Base-by-base conservation (phyloP, 2,113 vertebrate genomes). In the Neodon shergylaensis region DNA sequence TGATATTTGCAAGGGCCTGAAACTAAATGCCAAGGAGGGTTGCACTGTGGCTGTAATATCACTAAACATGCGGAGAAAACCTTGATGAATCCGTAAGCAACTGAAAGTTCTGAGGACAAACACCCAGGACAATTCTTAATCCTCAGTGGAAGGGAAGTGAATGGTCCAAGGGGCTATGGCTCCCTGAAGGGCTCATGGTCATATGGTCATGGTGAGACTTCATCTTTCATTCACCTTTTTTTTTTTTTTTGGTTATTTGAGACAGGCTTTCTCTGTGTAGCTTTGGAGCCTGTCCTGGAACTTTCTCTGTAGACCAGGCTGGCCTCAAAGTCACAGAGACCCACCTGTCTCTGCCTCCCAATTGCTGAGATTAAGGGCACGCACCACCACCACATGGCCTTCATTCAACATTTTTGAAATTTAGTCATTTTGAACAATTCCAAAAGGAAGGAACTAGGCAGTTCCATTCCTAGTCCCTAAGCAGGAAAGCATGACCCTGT, bases 111-210 rank as follows among this genome's bases (percentile, higher is more conserved):
- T 76, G 3, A 14, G 24, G 70, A 49, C n/a, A 65, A 19, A 58
- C 16, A 13, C 4, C 0, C 2, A 11, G 36, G 3, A 12, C 0
- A 7, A 13, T n/a, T 2, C 12, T 10, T 39, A 39, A 44, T 10
- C 73, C 22, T 65, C 1, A 28, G 49, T 0, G 8, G 28, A 33
- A 49, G 47, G 52, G 6, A 31, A 4, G 11, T 1, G 1, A 2
- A 4, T 8, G 10, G 10, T 44, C 22, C 22, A 2, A 7, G 24
- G 61, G 13, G 7, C 8, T 39, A 54, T 9, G 61, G 36, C 8
- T 26, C 13, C 19, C 82, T 49, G 36, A 16, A 66, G 26, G 5
- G 19, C 16, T 66, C 33, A 11, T 28, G 52, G 14, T 54, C 52
- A 54, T 16, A 14, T 54, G 52, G 52, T 54, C 52, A 54, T 54